Base-by-base conservation (phyloP, 1,140 invertebrate species). In the Hypothenemus hampei region DNA sequence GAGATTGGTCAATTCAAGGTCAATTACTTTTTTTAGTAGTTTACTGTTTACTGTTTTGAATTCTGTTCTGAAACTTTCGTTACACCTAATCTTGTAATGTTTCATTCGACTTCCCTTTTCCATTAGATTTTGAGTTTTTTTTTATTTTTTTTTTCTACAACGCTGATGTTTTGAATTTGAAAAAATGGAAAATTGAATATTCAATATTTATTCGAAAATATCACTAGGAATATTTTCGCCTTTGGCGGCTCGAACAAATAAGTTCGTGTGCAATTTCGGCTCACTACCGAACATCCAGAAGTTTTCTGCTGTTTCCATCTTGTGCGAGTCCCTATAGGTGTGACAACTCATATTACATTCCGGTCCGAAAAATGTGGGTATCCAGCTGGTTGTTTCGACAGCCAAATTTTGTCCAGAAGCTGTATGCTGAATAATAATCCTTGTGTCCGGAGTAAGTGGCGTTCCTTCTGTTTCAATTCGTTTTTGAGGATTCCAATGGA, bases 231-330 rank as follows among this genome's bases (percentile, higher is more conserved):
- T 61, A 29, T 64, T 50, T 61, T 66, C 65, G 7, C 65, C 65
- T 57, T 66, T 66, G 8, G 65, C 65, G 33, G 65, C 65, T 20
- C 61, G 40, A 5, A 65, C 57, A 37, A 58, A 61, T 21, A 61
- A 23, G 51, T 59, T 61, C 22, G 48, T 62, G 23, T 65, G 52
- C n/a, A 57, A 49, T 33, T 54, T 51, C n/a, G 53, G 41, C 33
- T 51, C 18, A n/a, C 43, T 53, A 18, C 54, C 48, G 21, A 69
- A 56, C 36, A 58, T 63, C 67, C 67, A 69, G 15, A 66, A 59
- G 48, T 69, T 69, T 31, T 69, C 67, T 3, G 59, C 63, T 3
- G 65, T 67, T 58, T 68, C 67, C 64, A 67, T 64, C 55, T 61
- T 63, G 23, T 67, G 67, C 1, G 55, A 48, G 54, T 67, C 63